phyloP scores from a whole-genome alignment of 2,113 vertebrate species.

The Mormoops blainvillei region DNA sequence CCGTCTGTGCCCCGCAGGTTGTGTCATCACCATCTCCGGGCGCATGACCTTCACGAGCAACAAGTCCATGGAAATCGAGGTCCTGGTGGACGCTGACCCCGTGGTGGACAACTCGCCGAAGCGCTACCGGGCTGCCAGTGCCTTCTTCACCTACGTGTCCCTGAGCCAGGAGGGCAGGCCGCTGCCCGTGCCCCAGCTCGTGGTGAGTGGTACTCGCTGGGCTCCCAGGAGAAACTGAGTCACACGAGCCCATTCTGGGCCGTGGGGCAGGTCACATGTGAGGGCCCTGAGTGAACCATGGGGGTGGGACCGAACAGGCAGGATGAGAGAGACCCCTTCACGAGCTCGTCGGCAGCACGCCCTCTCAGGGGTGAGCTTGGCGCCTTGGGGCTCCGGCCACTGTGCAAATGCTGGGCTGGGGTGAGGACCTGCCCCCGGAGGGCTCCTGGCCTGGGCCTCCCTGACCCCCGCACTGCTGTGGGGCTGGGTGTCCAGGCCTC shows the following conservation, averaged over 20 bases:
- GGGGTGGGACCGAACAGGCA: too few species aligned
- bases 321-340: neutral
- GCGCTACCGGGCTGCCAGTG: constrained; percentile 90
- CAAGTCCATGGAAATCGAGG: constrained; percentile 97
- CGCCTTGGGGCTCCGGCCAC: rapidly evolving
- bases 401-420: rapidly evolving
- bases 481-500: neutral
- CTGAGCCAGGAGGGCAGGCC: constrained; percentile 90
- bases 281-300: rapidly evolving
- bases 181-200: constrained; percentile 86
- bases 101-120: constrained; percentile 82
- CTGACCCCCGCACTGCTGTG: neutral
- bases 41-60: constrained; percentile 95
- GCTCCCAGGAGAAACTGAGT: neutral
- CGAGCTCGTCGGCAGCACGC: rapidly evolving
- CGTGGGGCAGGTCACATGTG: rapidly evolving
- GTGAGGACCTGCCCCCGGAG: too few species aligned
- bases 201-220: constrained; percentile 81
- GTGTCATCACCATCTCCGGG: constrained; percentile 91
- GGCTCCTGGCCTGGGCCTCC: neutral
- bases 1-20: constrained; percentile 78
- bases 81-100: constrained; percentile 90
- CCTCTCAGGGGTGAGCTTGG: rapidly evolving
- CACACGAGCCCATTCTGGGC: rapidly evolving
- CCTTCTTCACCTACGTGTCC: constrained; percentile 96